phyloP scores from a whole-genome alignment of 2,888 invertebrate species.

The Lysandra coridon region DNA sequence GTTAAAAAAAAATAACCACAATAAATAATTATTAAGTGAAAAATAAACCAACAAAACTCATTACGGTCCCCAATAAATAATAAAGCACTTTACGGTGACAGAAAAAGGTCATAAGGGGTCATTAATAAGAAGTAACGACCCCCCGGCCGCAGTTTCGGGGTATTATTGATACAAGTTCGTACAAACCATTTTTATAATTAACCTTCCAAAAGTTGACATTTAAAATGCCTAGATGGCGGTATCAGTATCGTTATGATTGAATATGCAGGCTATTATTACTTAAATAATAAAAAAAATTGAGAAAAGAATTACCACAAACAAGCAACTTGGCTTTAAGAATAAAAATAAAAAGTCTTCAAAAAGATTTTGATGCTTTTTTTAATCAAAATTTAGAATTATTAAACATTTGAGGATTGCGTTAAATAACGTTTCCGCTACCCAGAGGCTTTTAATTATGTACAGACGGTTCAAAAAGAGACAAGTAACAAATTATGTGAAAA shows the following conservation, averaged over 20 bases:
- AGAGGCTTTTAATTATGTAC: slow-evolving; percentile 21
- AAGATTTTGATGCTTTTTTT: no score
- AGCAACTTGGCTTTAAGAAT: no score
- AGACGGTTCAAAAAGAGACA: slow-evolving; percentile 29
- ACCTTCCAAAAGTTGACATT: slow-evolving; percentile 35
- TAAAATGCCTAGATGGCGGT: not conserved
- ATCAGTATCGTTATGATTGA: not conserved
- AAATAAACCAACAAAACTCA: slow-evolving; percentile 38
- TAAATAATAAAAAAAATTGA: not conserved
- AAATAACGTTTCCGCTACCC: not conserved
- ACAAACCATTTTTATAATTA: slow-evolving; percentile 64
- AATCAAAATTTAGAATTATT: not conserved
- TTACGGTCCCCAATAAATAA: slow-evolving; percentile 52
- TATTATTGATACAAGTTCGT: slow-evolving; percentile 56
- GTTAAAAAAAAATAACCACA: no score
- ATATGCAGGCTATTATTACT: not conserved
- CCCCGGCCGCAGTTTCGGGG: slow-evolving; percentile 51
- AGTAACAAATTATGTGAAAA: slow-evolving; percentile 32
- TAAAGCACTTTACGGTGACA: slow-evolving; percentile 52
- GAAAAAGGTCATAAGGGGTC: slow-evolving; percentile 63
- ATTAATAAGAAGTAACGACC: slow-evolving; percentile 64
- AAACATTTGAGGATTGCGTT: not conserved
- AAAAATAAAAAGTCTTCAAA: no score
- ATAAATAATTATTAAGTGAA: slow-evolving; percentile 20
- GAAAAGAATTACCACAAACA: no score